phyloP scores from a whole-genome alignment of 2,113 vertebrate species.

The Bujurquina vittata region DNA sequence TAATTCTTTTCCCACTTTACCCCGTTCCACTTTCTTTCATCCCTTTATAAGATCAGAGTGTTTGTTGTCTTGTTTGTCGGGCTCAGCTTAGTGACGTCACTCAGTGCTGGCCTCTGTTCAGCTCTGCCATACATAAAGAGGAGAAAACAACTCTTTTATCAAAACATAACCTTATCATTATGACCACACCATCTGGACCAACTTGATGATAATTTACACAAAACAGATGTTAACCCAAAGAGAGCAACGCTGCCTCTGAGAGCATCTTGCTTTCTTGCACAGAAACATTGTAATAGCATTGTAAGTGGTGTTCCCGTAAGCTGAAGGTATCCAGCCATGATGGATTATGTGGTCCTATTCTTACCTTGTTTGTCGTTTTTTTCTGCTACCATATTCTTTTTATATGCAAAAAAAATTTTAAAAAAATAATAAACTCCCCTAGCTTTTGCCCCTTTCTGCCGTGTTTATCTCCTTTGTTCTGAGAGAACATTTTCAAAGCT shows the following conservation, averaged over 20 bases:
- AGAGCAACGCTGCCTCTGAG: neutral
- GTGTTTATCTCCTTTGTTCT: constrained; percentile 56
- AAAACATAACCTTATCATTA: constrained; percentile 30
- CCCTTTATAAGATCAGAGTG: constrained; percentile 7
- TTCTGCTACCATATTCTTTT: constrained; percentile 9
- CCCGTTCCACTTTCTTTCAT: neutral
- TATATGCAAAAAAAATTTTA: neutral
- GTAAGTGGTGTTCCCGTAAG: neutral
- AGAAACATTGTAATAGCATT: neutral
- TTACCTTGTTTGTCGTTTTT: constrained; percentile 26
- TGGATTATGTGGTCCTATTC: constrained; percentile 3
- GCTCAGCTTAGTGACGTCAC: constrained; percentile 7
- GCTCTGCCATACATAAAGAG: neutral
- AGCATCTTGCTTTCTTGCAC: neutral
- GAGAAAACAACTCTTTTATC: neutral
- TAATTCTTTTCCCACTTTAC: neutral
- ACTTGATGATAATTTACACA: constrained; percentile 24
- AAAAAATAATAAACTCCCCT: neutral
- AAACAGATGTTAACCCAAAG: constrained; percentile 46
- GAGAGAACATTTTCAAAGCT: constrained; percentile 52
- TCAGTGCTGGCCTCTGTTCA: neutral
- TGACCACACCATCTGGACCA: constrained; percentile 33
- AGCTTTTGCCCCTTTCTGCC: neutral
- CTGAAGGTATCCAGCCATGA: constrained; percentile 9
- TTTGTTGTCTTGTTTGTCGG: constrained; percentile 7